A percentile compares a stretch with the other conserved stretches of the same genome.
phyloP scores from a whole-genome alignment of 2,888 invertebrate species.

The Poecilobothrus nobilitatus region DNA sequence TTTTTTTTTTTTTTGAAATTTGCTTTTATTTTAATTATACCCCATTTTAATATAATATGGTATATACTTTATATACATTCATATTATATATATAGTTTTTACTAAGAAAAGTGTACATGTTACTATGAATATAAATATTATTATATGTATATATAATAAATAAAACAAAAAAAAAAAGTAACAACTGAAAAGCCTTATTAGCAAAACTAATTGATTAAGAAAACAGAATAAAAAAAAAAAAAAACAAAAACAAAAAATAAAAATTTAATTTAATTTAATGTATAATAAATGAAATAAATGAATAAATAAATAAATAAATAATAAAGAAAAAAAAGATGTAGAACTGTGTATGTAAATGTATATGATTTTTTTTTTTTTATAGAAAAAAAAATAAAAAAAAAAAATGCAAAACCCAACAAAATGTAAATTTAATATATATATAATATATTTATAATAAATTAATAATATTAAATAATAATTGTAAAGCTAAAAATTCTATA shows the following conservation, averaged over 20 bases:
- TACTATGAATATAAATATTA: too few species aligned
- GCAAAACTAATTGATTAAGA: not conserved
- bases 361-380: not conserved
- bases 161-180: not conserved
- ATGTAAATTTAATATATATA: not conserved
- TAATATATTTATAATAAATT: not conserved
- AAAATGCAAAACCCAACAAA: not conserved
- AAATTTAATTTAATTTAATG: not conserved
- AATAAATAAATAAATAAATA: not conserved
- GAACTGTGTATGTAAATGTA: not conserved
- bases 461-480: too few species aligned
- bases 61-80: too few species aligned
- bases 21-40: too few species aligned
- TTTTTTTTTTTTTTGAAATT: too few species aligned
- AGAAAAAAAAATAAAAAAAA: not conserved
- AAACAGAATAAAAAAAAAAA: not conserved
- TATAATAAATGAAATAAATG: not conserved
- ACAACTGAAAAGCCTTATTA: slow-evolving; percentile 2
- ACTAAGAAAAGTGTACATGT: too few species aligned
- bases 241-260: not conserved
- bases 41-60: too few species aligned
- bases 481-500: too few species aligned
- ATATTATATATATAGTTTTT: too few species aligned
- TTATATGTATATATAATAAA: not conserved
- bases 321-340: too few species aligned